Percentiles rank a stretch among this genome's conserved stretches.
Conservation (phyloP, 2,888 invertebrate species). For the Mechanitis mazaeus region DNA sequence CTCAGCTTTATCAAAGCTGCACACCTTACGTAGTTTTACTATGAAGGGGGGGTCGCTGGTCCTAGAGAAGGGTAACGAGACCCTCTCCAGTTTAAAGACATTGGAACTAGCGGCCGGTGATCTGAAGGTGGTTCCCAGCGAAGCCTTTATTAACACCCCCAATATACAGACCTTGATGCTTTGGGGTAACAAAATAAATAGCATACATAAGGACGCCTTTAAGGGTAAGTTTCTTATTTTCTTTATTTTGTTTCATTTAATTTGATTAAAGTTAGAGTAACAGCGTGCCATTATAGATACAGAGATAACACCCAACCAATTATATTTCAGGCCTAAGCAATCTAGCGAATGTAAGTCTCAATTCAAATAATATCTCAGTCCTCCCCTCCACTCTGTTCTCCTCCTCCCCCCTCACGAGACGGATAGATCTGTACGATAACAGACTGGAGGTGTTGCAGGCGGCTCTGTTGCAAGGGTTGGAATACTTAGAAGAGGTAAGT, state of each 20-base stretch:
- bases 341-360: constrained; percentile 30
- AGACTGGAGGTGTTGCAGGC: constrained; percentile 12
- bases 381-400: constrained; percentile 22
- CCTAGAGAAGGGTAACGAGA: constrained; percentile 17
- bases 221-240: constrained; percentile 31
- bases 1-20: constrained; percentile 20
- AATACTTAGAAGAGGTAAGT: constrained; percentile 24
- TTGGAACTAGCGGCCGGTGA: constrained; percentile 24
- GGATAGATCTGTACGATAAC: constrained; percentile 32
- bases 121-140: constrained; percentile 9
- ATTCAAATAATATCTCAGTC: constrained; percentile 13
- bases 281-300: too few species aligned
- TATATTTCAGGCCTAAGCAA: constrained; percentile 20
- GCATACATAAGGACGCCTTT: constrained; percentile 32
- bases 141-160: constrained; percentile 33
- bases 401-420: constrained; percentile 14
- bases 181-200: constrained; percentile 27
- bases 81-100: constrained; percentile 13
- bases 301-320: too few species aligned
- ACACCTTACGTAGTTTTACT: constrained; percentile 18
- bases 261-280: too few species aligned
- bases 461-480: constrained; percentile 21
- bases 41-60: constrained; percentile 17
- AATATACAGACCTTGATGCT: constrained; percentile 28
- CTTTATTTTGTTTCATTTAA: too few species aligned